These are phyloP conservation scores for Caenorhabditis wallacei DNA, from an alignment of 2,888 invertebrate genomes.

Conservation along the genomic window DNA sequence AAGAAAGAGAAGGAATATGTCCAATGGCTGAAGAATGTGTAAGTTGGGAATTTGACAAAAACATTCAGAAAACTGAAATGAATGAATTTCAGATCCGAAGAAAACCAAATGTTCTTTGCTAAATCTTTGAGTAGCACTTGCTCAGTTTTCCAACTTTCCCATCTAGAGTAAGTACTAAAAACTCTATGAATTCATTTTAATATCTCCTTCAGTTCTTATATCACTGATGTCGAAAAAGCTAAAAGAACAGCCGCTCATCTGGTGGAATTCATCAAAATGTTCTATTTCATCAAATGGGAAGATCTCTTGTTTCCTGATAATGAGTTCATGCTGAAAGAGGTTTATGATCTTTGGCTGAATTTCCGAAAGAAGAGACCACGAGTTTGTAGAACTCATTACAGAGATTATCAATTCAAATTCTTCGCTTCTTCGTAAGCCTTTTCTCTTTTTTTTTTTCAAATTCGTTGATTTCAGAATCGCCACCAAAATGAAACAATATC, in stretches of 20 bases:
- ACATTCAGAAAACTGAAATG: background rate
- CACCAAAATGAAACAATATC: slow-evolving; percentile 41
- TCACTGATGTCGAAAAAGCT: slow-evolving; percentile 1
- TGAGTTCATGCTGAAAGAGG: slow-evolving; percentile 44
- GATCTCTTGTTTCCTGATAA: slow-evolving; percentile 4
- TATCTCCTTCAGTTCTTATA: slow-evolving; percentile 14
- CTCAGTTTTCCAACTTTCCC: slow-evolving; percentile 15
- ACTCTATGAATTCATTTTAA: background rate
- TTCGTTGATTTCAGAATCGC: too few relatives aligned
- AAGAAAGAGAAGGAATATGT: slow-evolving; percentile 21
- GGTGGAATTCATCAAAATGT: slow-evolving; percentile 50
- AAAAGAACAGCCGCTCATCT: slow-evolving; percentile 1
- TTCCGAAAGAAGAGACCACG: slow-evolving; percentile 30
- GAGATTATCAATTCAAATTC: slow-evolving; percentile 45
- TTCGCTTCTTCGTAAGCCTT: slow-evolving; percentile 54
- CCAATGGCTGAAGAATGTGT: slow-evolving; percentile 19
- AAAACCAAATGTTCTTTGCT: slow-evolving; percentile 26
- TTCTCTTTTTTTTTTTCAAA: too few relatives aligned
- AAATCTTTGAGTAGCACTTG: slow-evolving; percentile 31
- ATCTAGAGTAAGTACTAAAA: slow-evolving; percentile 36
- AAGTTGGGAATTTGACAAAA: background rate
- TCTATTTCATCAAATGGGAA: slow-evolving; percentile 59
- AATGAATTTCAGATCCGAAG: slow-evolving; percentile 43
- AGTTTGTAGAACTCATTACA: slow-evolving; percentile 42
- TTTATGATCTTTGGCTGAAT: slow-evolving; percentile 40